Base-by-base conservation (phyloP, 2,888 invertebrate species). In the Pachliopta kotzebuea region DNA sequence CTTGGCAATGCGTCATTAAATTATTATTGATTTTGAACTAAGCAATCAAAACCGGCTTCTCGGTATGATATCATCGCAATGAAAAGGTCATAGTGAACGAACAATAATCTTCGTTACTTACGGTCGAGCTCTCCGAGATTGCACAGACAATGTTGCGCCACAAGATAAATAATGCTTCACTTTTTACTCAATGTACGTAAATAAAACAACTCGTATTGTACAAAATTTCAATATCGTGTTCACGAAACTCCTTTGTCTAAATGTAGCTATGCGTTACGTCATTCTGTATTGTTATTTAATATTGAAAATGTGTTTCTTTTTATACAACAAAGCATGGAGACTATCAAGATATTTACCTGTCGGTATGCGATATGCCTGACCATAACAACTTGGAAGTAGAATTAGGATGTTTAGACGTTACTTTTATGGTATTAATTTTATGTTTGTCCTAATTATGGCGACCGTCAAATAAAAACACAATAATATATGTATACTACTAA, bases 11-110 rank as follows among this genome's bases (percentile, higher is more conserved):
- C 60, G 64, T 65, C 56, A 21, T 56, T 61, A 60, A 24, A 56
- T 56, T 60, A 64, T 60, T 60, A 60, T 64, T 20, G 42, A 65
- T 56, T 65, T 60, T 26, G 53, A 56, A 65, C 31, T 65, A 26
- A 56, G 50, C 63, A 24, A 53, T 50, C 56, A 57, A 65, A 68
- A 68, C 66, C 68, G 60, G 68, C 63, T 68, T 65, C 31, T 60
- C 55, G 56, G 52, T 52, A 66, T 68, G 68, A 68, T 66, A 65
- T 68, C 68, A 68, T 61, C 65, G 49, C 53, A 56, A 60, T 50
- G 65, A 62, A 67, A 67, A 63, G 63, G 66, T 65, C 56, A 66
- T 61, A 54, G 53, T 55, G 63, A 57, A 62, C 62, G 54, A 63
- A 62, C 56, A 63, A 59, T 61, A 62, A 62, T 50, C 54, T 17